A percentile compares a stretch with the other conserved stretches of the same genome.
Conservation (phyloP, 30 jellyfish, hydroid and myxozoan species). For the Aurelia coerulea region DNA sequence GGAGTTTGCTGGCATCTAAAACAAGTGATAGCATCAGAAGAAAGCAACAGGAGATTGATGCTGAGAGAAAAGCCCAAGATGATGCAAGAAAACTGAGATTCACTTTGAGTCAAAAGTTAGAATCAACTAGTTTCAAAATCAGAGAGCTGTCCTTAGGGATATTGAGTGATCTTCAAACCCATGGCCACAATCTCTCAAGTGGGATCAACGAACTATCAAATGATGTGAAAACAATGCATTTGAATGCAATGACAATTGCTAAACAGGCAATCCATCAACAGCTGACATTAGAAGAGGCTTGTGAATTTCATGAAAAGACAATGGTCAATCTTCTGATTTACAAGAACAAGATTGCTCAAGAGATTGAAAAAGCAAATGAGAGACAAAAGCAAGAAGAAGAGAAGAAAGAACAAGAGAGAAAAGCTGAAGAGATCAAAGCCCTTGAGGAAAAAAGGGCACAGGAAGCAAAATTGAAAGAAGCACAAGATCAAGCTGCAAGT, state of each 20-base stretch:
- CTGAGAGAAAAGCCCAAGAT: constrained; percentile 13
- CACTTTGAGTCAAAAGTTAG: constrained; percentile 12
- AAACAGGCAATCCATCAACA: constrained; percentile 15
- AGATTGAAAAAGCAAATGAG: constrained; percentile 44
- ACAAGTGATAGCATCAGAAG: not conserved
- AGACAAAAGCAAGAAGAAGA: constrained; percentile 50
- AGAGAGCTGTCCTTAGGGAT: not conserved
- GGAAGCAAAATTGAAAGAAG: constrained; percentile 8
- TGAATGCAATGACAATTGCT: constrained; percentile 6
- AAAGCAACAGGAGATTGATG: constrained; percentile 19
- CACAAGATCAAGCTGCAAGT: constrained; percentile 8
- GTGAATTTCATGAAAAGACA: not conserved
- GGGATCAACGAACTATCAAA: not conserved
- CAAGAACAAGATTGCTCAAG: constrained; percentile 21
- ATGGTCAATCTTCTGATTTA: not conserved
- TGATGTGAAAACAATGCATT: not conserved
- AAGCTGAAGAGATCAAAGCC: constrained; percentile 43
- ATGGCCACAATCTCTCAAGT: not conserved
- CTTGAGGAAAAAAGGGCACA: constrained; percentile 10
- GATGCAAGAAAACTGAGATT: constrained; percentile 14
- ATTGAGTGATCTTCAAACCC: not conserved
- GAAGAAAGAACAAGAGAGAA: constrained; percentile 28
- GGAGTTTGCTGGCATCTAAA: constrained; percentile 1
- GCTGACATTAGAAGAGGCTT: constrained; percentile 24
- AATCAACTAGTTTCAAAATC: not conserved